Conservation (phyloP, 2,888 invertebrate species). For the Diarsia mendica region DNA sequence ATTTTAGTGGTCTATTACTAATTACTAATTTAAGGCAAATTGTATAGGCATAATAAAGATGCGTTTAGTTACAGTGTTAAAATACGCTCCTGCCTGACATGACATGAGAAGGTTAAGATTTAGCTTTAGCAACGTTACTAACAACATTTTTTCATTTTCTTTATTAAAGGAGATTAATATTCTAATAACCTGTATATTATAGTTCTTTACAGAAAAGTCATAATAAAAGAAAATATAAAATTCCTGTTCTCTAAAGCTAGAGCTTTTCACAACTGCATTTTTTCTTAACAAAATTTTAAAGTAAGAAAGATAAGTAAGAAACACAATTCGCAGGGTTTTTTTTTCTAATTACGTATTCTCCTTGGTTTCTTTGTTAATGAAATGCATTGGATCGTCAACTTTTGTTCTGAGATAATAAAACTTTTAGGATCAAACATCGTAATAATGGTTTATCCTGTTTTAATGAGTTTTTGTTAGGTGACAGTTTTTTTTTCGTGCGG, state of each 20-base stretch:
- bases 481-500: constrained; percentile 19
- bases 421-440: constrained; percentile 64
- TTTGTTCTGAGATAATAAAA: constrained; percentile 67
- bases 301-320: constrained; percentile 16
- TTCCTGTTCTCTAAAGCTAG: not conserved
- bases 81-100: constrained; percentile 76
- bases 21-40: no score
- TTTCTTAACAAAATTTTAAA: constrained; percentile 13
- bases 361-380: constrained; percentile 64
- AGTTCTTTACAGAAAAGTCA: constrained; percentile 11
- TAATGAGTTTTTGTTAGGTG: constrained; percentile 65
- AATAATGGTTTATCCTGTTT: constrained; percentile 64
- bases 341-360: constrained; percentile 60
- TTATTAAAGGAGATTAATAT: not conserved
- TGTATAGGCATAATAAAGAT: not conserved
- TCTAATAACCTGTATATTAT: constrained; percentile 9
- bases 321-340: constrained; percentile 21
- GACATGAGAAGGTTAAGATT: constrained; percentile 68
- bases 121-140: not conserved
- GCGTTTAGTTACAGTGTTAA: constrained; percentile 74
- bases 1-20: no score
- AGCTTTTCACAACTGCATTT: constrained; percentile 16
- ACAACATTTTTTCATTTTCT: not conserved
- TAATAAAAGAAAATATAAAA: constrained; percentile 10
- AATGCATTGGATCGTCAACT: constrained; percentile 67